Conservation (phyloP, 1,140 invertebrate species). For the Mya arenaria region DNA sequence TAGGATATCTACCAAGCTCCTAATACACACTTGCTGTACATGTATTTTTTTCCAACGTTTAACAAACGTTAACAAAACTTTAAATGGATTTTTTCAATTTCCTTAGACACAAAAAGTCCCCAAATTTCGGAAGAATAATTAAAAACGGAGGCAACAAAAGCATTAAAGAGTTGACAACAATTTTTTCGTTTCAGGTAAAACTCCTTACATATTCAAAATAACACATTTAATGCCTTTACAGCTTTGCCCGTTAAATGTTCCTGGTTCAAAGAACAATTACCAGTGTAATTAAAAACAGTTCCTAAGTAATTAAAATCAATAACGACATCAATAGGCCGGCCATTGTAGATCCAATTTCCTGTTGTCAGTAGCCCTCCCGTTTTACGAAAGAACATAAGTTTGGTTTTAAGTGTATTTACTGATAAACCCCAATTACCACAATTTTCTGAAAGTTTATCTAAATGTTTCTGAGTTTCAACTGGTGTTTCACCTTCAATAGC, state of each 20-base stretch:
- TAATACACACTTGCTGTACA: background rate
- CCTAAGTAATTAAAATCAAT: conserved; percentile 39
- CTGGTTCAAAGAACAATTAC: conserved; percentile 14
- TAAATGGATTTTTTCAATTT: background rate
- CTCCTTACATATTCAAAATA: conserved; percentile 2
- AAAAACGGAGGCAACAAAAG: conserved; percentile 17
- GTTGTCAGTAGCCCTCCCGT: conserved; percentile 8
- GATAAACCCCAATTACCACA: conserved; percentile 12
- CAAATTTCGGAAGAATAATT: conserved; percentile 25
- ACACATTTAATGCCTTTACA: conserved; percentile 14
- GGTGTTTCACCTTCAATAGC: too few relatives aligned
- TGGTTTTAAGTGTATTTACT: conserved; percentile 23
- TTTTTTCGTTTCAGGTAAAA: background rate
- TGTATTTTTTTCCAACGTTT: background rate
- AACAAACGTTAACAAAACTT: background rate
- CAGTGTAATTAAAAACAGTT: conserved; percentile 39
- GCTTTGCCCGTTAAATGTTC: background rate
- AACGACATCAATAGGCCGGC: conserved; percentile 3
- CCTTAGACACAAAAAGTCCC: background rate
- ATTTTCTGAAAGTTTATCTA: too few relatives aligned
- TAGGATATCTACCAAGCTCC: background rate
- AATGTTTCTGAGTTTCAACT: too few relatives aligned
- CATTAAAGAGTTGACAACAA: background rate
- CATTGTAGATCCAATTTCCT: conserved; percentile 9
- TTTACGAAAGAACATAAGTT: conserved; percentile 38